Percentiles rank a stretch among this genome's conserved stretches.
These are phyloP conservation scores for Plotosus lineatus DNA, from an alignment of 2,113 vertebrate species.

Conservation along the genomic window DNA sequence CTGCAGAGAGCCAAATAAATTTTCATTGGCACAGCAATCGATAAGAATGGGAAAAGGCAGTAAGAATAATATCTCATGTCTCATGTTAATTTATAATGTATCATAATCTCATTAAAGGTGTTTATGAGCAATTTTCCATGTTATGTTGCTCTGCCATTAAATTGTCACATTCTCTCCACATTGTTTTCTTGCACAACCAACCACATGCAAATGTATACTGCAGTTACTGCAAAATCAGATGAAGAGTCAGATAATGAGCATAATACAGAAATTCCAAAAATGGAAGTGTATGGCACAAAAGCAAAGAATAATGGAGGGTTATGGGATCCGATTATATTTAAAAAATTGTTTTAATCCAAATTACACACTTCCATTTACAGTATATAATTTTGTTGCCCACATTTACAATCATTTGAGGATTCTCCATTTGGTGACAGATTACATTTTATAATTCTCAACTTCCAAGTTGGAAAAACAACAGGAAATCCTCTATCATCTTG, in stretches of 20 bases:
- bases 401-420: not conserved
- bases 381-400: not conserved
- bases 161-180: not conserved
- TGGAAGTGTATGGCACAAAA: not conserved
- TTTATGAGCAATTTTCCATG: not conserved
- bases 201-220: slow-evolving; percentile 12
- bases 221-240: not conserved
- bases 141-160: not conserved
- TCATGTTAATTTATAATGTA: not conserved
- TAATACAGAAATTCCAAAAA: not conserved
- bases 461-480: not conserved
- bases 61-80: not conserved
- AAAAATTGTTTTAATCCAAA: not conserved
- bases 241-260: slow-evolving; percentile 14
- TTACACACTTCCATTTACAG: not conserved
- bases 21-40: not conserved
- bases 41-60: not conserved
- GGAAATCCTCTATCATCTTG: not conserved
- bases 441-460: not conserved
- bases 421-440: not conserved
- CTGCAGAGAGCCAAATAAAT: not conserved
- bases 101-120: not conserved
- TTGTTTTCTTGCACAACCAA: not conserved
- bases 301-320: not conserved
- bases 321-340: not conserved